Conservation (phyloP, 2,797 vertebrate genomes). For the Tinamus major region DNA sequence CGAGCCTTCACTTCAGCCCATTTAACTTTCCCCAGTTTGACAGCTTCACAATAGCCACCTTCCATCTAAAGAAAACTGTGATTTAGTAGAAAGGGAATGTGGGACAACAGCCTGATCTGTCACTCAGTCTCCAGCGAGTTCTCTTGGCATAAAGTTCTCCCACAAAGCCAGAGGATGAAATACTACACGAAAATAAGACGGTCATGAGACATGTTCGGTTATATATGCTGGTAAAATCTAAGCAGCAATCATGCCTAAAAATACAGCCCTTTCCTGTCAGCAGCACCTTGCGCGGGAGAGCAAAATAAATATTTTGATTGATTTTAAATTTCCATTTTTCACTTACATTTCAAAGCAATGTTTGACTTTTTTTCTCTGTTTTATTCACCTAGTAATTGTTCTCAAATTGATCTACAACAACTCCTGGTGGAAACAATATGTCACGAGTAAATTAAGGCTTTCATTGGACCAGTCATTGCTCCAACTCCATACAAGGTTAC, state of each 20-base stretch:
- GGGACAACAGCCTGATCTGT: slow-evolving; percentile 74
- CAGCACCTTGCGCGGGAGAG: not conserved
- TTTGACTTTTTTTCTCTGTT: not conserved
- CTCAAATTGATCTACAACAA: slow-evolving; percentile 46
- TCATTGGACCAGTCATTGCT: not conserved
- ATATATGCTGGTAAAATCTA: slow-evolving; percentile 32
- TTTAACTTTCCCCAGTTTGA: slow-evolving; percentile 81
- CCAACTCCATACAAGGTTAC: not conserved
- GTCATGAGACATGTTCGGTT: slow-evolving; percentile 39
- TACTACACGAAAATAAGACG: slow-evolving; percentile 44
- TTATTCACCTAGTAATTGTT: slow-evolving; percentile 59
- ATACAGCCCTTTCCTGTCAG: slow-evolving; percentile 20
- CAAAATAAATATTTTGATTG: slow-evolving; percentile 56
- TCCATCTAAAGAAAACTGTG: slow-evolving; percentile 79
- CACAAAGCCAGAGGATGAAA: slow-evolving; percentile 58
- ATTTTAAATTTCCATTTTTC: slow-evolving; percentile 29
- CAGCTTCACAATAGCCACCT: slow-evolving; percentile 82
- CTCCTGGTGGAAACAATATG: slow-evolving; percentile 45
- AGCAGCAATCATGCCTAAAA: slow-evolving; percentile 31
- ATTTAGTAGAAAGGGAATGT: slow-evolving; percentile 81
- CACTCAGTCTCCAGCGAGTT: slow-evolving; percentile 74
- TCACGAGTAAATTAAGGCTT: slow-evolving; percentile 65
- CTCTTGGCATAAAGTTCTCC: slow-evolving; percentile 65
- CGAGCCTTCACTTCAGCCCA: slow-evolving; percentile 75
- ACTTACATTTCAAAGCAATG: slow-evolving; percentile 29